A percentile compares a stretch with the other conserved stretches of the same genome.
Evolutionary conservation across 2,888 invertebrate species (phyloP).

Genomic region (Apocheima hispidaria): DNA sequence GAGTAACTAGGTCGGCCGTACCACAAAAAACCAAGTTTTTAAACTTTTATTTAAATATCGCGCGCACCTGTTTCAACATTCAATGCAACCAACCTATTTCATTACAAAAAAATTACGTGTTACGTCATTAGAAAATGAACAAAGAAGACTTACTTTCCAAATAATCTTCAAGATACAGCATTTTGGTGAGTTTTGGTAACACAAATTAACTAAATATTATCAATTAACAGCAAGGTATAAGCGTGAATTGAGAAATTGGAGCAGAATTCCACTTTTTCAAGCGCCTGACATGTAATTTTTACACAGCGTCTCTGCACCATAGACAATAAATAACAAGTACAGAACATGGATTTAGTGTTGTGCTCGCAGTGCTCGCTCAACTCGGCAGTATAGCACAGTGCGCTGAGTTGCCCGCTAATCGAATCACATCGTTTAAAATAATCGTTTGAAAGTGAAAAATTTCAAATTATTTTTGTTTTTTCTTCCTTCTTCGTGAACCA

Average conservation of each 20-base stretch:
- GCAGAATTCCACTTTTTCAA: conserved; percentile 21
- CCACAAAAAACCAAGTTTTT: neutral
- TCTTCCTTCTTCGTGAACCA: no score
- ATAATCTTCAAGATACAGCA: conserved; percentile 99
- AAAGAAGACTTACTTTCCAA: conserved; percentile 94
- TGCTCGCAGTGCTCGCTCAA: no score
- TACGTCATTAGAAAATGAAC: conserved; percentile 61
- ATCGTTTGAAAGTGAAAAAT: no score
- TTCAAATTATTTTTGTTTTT: no score
- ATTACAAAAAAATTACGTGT: conserved; percentile 45
- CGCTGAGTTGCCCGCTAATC: no score
- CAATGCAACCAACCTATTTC: conserved; percentile 64
- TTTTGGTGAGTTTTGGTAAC: conserved; percentile 83
- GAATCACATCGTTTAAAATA: no score
- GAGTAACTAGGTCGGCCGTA: no score
- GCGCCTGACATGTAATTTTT: conserved; percentile 55
- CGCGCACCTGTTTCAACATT: conserved; percentile 50
- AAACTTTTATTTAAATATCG: conserved; percentile 51
- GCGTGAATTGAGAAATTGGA: conserved; percentile 10
- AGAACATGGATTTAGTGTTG: no score
- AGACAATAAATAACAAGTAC: conserved; percentile 27
- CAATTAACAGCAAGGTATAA: conserved; percentile 8
- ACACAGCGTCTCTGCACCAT: conserved; percentile 47
- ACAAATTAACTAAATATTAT: conserved; percentile 21
- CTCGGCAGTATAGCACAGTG: no score